phyloP scores from a whole-genome alignment of 2,888 invertebrate species.

The Asteroscopus sphinx region DNA sequence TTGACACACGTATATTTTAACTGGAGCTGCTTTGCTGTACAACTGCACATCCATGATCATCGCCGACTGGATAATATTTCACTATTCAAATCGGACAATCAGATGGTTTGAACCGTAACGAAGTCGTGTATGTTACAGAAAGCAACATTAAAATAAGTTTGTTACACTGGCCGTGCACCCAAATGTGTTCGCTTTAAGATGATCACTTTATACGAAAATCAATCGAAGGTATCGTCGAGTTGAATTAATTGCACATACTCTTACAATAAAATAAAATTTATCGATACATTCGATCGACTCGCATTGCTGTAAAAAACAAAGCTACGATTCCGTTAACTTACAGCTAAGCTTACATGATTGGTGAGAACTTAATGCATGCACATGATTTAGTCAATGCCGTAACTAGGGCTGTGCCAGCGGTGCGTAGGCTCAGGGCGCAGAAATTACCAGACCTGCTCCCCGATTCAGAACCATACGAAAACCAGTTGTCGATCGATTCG shows the following conservation, averaged over 20 bases:
- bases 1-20: no score
- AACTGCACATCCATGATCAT: no score
- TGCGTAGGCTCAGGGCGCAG: no score
- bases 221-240: conserved; percentile 63
- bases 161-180: conserved; percentile 83
- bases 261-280: not conserved
- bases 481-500: no score
- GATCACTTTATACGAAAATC: conserved; percentile 63
- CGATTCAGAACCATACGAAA: no score
- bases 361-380: conserved; percentile 88
- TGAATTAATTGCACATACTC: conserved; percentile 11
- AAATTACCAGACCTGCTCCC: no score
- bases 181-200: conserved; percentile 68
- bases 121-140: conserved; percentile 49
- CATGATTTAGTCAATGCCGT: no score
- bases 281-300: conserved; percentile 65
- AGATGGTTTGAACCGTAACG: conserved; percentile 32
- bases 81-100: conserved; percentile 3
- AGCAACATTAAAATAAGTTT: conserved; percentile 66
- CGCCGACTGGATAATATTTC: no score
- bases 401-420: no score
- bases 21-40: no score
- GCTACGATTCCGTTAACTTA: conserved; percentile 78
- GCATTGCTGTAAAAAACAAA: conserved; percentile 74
- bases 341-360: conserved; percentile 83